Base-by-base conservation (phyloP, 2,797 vertebrate genomes). In the Amniataba percoides region DNA sequence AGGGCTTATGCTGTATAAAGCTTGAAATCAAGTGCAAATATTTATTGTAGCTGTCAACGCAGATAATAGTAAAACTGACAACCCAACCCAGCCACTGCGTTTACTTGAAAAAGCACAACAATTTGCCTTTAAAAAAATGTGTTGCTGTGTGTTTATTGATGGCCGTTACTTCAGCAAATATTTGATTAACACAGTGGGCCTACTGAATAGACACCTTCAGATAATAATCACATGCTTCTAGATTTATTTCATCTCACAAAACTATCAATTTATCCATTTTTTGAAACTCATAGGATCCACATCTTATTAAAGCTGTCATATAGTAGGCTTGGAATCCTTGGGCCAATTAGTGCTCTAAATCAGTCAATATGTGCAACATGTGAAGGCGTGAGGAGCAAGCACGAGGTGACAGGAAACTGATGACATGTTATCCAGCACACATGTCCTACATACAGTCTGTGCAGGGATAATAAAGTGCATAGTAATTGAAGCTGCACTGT, bases 1-100 rank as follows among this genome's bases (percentile, higher is more conserved):
- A 7, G 7, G 49, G 39, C 21, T 25, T 53, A 13, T 78, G 14
- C 7, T 1, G 34, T 4, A 34, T 21, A 55, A 52, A 60, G 34
- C 42, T 74, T 15, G 34, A 73, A 64, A 67, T 72, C 64, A 57
- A 65, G 40, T 34, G 15, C 0, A 55, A 34, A 67, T 70, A 59
- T 78, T 27, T 64, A 53, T 31, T 19, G 6, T 15, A 39, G 61
- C 62, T 74, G 62, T 79, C 66, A 76, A 59, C 65, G 61, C 7
- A 53, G 58, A 70, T 19, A 63, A 70, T 19, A 63, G 5, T 73
- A 55, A 65, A 74, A 34, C 14, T 49, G 27, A 68, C 52, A 60
- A 5, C 18, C 16, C 34, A 45, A 62, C 11, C 19, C 63, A 27
- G 23, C 10, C 4, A 4, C 3, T 8, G 23, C 34, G 18, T 46